These are phyloP conservation scores for Chaitophorus viminalis DNA, from an alignment of 2,888 invertebrate species.

Conservation along the genomic window DNA sequence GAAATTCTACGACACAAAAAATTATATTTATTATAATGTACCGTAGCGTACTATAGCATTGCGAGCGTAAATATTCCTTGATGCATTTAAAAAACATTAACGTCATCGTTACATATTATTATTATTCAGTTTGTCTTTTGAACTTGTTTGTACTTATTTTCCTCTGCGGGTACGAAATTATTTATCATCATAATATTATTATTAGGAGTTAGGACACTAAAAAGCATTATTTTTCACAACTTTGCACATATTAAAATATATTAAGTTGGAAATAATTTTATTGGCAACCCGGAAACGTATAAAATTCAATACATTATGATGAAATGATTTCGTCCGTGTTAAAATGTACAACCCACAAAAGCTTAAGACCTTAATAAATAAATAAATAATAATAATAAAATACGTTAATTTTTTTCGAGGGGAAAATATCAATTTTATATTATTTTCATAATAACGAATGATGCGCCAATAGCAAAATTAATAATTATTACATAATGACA, in stretches of 20 bases:
- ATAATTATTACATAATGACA: background rate
- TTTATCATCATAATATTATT: background rate
- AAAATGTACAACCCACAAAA: background rate
- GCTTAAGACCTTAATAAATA: background rate
- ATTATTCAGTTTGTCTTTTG: background rate
- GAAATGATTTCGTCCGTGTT: background rate
- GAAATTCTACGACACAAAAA: background rate
- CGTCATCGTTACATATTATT: background rate
- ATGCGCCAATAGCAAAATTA: background rate
- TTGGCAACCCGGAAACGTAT: background rate
- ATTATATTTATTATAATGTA: background rate
- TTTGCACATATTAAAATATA: background rate
- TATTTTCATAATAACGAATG: background rate
- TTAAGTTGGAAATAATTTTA: background rate
- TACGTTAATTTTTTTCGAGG: background rate
- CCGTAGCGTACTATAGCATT: background rate
- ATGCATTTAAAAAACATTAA: background rate
- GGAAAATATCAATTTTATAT: background rate
- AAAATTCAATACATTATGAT: background rate
- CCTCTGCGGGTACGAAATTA: too few relatives aligned
- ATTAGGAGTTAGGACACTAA: background rate
- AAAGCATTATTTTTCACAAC: background rate
- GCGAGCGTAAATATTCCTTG: background rate
- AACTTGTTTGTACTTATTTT: too few relatives aligned
- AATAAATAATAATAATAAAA: background rate